A percentile compares a stretch with the other conserved stretches of the same genome.
Conservation (phyloP, 2,113 vertebrate genomes). For the Synodontis membranacea region DNA sequence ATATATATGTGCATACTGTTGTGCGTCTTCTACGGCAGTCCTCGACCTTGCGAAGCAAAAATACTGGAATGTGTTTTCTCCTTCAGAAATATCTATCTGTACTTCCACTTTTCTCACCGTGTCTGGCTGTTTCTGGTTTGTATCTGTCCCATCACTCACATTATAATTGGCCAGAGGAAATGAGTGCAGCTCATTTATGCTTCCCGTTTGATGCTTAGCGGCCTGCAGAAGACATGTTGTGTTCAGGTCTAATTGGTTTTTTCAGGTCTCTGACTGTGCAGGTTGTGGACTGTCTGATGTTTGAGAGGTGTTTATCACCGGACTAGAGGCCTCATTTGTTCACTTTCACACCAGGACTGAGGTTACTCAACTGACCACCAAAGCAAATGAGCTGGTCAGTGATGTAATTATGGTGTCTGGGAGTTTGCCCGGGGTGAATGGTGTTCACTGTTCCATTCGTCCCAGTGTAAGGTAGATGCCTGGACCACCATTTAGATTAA, state of each 20-base stretch:
- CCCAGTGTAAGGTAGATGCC: constrained; percentile 18
- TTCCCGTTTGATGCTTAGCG: constrained; percentile 44
- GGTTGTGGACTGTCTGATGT: constrained; percentile 50
- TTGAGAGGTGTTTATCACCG: constrained; percentile 48
- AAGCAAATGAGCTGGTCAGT: constrained; percentile 51
- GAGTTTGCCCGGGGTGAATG: constrained; percentile 36
- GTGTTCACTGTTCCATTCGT: constrained; percentile 30
- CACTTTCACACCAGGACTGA: constrained; percentile 48
- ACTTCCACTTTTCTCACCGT: not conserved
- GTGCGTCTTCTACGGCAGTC: not conserved
- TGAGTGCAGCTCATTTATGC: constrained; percentile 26
- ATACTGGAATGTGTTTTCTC: not conserved
- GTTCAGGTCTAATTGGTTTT: constrained; percentile 50
- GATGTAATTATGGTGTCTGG: constrained; percentile 51
- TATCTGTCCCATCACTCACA: constrained; percentile 32
- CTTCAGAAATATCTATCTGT: not conserved
- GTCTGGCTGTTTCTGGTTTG: not conserved
- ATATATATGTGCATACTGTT: not conserved
- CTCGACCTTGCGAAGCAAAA: not conserved
- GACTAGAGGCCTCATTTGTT: constrained; percentile 48
- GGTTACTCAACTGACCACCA: constrained; percentile 50
- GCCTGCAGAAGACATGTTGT: constrained; percentile 40
- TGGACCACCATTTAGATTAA: constrained; percentile 36
- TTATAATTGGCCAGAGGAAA: constrained; percentile 37
- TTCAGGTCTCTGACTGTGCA: constrained; percentile 37